These are phyloP conservation scores for Athalia cordata DNA, from an alignment of 2,888 invertebrate genomes.

Conservation along the genomic window DNA sequence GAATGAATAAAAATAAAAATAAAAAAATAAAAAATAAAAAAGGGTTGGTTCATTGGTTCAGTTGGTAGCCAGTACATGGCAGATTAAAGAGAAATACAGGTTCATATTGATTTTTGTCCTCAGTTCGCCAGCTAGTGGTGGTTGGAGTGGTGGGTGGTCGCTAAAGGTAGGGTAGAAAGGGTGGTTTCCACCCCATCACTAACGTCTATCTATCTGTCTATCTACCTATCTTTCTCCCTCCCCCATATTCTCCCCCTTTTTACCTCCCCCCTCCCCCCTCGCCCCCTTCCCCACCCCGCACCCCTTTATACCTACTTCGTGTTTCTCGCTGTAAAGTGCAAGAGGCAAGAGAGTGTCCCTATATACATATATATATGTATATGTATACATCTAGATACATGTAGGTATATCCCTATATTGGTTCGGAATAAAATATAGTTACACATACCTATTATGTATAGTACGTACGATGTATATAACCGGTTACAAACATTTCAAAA, in stretches of 20 bases:
- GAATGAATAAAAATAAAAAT: neutral
- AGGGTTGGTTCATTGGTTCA: constrained; percentile 54
- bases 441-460: too few relatives aligned
- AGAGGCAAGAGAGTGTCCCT: constrained; percentile 17
- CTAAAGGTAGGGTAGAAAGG: constrained; percentile 44
- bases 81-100: constrained; percentile 74
- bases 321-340: constrained; percentile 41
- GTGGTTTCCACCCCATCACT: constrained; percentile 52
- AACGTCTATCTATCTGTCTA: constrained; percentile 50
- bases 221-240: constrained; percentile 33
- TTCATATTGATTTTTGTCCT: constrained; percentile 74
- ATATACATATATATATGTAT: neutral
- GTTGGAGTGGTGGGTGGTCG: constrained; percentile 56
- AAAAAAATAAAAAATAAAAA: neutral
- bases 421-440: too few relatives aligned
- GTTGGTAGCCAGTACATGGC: constrained; percentile 68
- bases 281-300: constrained; percentile 53
- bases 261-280: constrained; percentile 38
- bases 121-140: constrained; percentile 63
- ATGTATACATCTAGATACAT: constrained; percentile 4
- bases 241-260: constrained; percentile 41
- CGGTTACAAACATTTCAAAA: too few relatives aligned
- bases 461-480: too few relatives aligned
- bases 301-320: constrained; percentile 39
- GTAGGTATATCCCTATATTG: neutral